phyloP scores from a whole-genome alignment of 2,113 vertebrate species.

The Peromyscus polionotus region DNA sequence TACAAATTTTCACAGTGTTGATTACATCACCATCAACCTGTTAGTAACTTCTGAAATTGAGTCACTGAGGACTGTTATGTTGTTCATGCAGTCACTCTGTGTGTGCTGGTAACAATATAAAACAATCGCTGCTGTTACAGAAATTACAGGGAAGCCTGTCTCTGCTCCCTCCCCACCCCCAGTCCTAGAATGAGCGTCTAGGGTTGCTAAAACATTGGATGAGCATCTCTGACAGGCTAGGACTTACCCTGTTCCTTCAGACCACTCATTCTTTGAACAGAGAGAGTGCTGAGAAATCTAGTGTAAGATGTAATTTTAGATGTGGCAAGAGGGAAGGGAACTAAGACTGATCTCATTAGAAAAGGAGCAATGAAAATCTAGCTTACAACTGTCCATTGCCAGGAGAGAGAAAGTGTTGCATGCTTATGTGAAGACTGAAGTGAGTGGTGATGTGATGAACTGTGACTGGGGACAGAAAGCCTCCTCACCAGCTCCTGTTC shows the following conservation, averaged over 20 bases:
- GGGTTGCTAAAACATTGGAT: background rate
- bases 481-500: background rate
- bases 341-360: background rate
- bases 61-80: slow-evolving; percentile 56
- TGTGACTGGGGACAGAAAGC: background rate
- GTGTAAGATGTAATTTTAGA: background rate
- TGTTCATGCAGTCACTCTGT: slow-evolving; percentile 7
- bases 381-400: background rate
- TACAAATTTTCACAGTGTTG: slow-evolving; percentile 23
- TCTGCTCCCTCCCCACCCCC: background rate
- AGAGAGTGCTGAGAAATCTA: background rate
- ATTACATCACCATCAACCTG: background rate
- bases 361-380: background rate
- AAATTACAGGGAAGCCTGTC: background rate
- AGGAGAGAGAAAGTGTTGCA: background rate
- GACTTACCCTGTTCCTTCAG: background rate
- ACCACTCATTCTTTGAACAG: background rate
- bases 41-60: slow-evolving; percentile 33
- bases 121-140: background rate
- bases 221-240: background rate
- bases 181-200: background rate
- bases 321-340: background rate
- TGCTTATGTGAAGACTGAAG: background rate
- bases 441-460: background rate
- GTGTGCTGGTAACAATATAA: slow-evolving; percentile 32